Percentiles rank a stretch among this genome's conserved stretches.
Conservation (phyloP, 1,140 invertebrate species). For the Probaryconus sp. region DNA sequence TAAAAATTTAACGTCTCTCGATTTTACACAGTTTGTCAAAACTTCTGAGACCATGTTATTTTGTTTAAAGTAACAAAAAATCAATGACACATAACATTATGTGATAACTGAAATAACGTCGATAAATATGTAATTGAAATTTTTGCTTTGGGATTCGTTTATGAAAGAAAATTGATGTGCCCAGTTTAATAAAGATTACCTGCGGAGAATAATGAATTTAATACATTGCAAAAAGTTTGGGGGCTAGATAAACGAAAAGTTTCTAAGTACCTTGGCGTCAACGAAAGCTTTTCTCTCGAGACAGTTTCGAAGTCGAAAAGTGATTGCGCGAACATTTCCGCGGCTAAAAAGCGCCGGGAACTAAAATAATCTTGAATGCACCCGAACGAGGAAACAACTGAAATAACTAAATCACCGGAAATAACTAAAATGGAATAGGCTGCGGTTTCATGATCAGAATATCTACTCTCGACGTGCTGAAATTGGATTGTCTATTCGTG, state of each 20-base stretch:
- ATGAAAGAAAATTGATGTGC: too few species aligned
- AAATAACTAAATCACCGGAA: slow-evolving; percentile 44
- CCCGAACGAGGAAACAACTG: slow-evolving; percentile 2
- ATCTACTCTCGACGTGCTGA: slow-evolving; percentile 30
- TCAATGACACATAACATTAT: too few species aligned
- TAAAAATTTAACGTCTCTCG: too few species aligned
- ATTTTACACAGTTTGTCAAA: too few species aligned
- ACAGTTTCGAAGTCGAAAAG: not conserved
- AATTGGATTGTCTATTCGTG: slow-evolving; percentile 50
- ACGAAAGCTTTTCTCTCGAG: not conserved
- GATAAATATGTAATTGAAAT: too few species aligned
- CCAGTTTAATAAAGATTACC: too few species aligned
- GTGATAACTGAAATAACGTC: too few species aligned
- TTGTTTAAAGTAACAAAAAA: too few species aligned
- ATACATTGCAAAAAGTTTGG: not conserved
- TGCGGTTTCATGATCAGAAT: slow-evolving; percentile 43
- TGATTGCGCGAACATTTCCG: not conserved
- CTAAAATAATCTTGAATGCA: slow-evolving; percentile 12
- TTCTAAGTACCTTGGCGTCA: not conserved
- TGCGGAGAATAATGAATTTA: not conserved
- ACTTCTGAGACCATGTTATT: too few species aligned
- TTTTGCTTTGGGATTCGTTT: too few species aligned
- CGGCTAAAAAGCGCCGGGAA: not conserved
- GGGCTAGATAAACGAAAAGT: not conserved
- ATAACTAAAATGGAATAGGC: slow-evolving; percentile 45